Conservation (phyloP, 2,113 vertebrate genomes). For the Tringa solitaria region DNA sequence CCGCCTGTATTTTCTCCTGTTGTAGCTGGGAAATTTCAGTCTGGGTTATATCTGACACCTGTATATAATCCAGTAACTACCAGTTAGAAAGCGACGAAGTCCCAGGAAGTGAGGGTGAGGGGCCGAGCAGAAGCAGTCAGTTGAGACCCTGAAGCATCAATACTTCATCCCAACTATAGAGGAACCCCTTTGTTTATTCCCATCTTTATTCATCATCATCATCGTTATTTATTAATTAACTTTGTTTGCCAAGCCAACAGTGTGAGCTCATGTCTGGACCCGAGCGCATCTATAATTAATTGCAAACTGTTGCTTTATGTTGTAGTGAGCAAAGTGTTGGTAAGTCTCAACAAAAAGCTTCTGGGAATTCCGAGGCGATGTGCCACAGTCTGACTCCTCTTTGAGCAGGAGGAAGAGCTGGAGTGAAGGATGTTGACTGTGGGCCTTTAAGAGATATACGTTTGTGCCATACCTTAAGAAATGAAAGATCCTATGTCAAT, state of each 20-base stretch:
- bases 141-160: background rate
- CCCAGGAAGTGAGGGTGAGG: background rate
- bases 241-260: constrained; percentile 6
- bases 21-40: background rate
- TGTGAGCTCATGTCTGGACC: constrained; percentile 49
- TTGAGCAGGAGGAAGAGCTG: background rate
- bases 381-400: background rate
- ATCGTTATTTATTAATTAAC: constrained; percentile 54
- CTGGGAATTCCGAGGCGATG: background rate
- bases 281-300: constrained; percentile 18
- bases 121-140: background rate
- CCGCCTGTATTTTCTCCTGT: background rate
- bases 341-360: background rate
- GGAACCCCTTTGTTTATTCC: constrained; percentile 21
- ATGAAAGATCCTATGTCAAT: background rate
- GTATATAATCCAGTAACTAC: background rate
- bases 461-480: background rate
- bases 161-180: background rate
- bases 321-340: background rate
- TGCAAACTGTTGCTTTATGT: constrained; percentile 6
- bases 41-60: background rate
- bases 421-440: background rate
- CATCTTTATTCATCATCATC: constrained; percentile 48
- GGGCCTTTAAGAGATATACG: background rate
- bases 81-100: background rate